Base-by-base conservation (phyloP, 2,888 invertebrate genomes). In the Agonopterix arenella region DNA sequence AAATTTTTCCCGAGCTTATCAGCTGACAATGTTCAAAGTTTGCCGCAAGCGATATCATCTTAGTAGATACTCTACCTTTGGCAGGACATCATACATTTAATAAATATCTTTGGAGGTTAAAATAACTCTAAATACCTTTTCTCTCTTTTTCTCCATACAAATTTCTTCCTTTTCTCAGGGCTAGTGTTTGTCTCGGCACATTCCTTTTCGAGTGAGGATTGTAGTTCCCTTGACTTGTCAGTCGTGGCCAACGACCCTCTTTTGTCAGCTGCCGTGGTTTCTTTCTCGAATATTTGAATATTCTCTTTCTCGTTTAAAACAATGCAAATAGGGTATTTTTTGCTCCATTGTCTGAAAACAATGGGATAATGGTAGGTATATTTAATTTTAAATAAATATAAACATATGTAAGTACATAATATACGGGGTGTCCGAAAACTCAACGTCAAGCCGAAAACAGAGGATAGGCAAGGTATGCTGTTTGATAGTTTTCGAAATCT, bases 301-400 rank as follows among this genome's bases (percentile, higher is more conserved):
- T 80, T 88, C 50, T 86, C 85, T 46, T 77, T 81, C 47, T 89
- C 92, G 61, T 78, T 90, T 51, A 94, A 75, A 36, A 90, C 85
- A 45, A 97, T 86, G 73, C 95, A 95, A 63, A 98, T 96, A 0
- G 98, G 98, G 80, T 97, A 98, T 76, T 97, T 97, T 79, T 97
- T 96, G 80, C 96, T 96, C 97, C 97, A 98, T 64, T 92, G 91
- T 69, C 94, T 93, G 56, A 8, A 57, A 61, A 28, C 28, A 4
- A 5, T 5, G 28, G 28, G 28, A n/a, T n/a, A n/a, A n/a, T n/a
- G n/a, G n/a, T n/a, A n/a, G n/a, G n/a, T n/a, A n/a, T n/a, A n/a
- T n/a, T n/a, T n/a, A n/a, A n/a, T n/a, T n/a, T n/a, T n/a, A n/a
- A n/a, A n/a, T n/a, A n/a, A n/a, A n/a, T n/a, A n/a, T n/a, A n/a